These are phyloP conservation scores for Trissolcus brochymenae DNA, from an alignment of 2,888 invertebrate species.

Conservation along the genomic window DNA sequence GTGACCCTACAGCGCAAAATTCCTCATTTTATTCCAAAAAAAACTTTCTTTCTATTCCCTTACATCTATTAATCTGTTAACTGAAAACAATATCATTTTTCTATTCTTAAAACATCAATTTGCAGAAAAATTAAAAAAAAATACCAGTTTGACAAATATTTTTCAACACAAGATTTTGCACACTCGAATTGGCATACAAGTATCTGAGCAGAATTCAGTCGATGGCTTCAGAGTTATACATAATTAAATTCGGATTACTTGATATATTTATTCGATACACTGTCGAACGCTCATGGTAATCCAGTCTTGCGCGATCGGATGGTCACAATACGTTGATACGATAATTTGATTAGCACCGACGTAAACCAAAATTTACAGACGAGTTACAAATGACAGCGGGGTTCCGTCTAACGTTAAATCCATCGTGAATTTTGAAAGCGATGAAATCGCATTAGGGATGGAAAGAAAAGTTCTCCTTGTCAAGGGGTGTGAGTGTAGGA, in stretches of 20 bases:
- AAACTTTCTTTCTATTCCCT: not conserved
- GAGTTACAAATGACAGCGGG: conserved; percentile 55
- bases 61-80: not conserved
- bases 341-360: conserved; percentile 56
- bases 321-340: conserved; percentile 51
- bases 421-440: conserved; percentile 59
- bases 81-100: no score
- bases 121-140: not conserved
- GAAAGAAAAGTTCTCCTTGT: conserved; percentile 50
- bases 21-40: conserved; percentile 59
- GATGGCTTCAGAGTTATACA: conserved; percentile 21
- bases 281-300: conserved; percentile 51
- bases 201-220: conserved; percentile 13
- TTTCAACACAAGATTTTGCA: not conserved
- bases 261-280: conserved; percentile 47
- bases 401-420: conserved; percentile 57
- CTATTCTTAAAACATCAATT: no score
- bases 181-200: not conserved
- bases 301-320: conserved; percentile 53
- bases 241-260: conserved; percentile 56
- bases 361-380: conserved; percentile 57
- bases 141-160: not conserved
- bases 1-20: conserved; percentile 67
- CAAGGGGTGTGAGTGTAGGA: conserved; percentile 57
- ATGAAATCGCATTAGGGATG: conserved; percentile 62